Percentiles rank a stretch among this genome's conserved stretches.
Evolutionary conservation across 2,888 invertebrate genomes (phyloP).

Genomic region (Himalopsyche japonica): DNA sequence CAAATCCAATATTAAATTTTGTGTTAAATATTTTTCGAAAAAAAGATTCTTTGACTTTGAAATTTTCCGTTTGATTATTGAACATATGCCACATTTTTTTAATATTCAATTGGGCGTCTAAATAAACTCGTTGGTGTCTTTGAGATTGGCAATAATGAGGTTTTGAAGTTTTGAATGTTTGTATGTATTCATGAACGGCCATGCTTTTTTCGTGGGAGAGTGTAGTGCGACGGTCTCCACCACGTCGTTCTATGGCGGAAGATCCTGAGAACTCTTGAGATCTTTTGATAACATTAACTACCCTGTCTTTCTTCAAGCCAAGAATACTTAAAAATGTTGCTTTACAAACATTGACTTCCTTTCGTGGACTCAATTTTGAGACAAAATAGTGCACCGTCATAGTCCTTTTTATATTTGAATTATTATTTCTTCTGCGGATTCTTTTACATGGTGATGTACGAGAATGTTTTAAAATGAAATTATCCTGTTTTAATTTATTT

Average conservation of each 20-base stretch:
- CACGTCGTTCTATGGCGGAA: neutral
- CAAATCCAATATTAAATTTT: neutral
- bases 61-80: neutral
- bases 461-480: neutral
- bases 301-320: neutral
- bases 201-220: neutral
- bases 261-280: neutral
- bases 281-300: neutral
- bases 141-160: neutral
- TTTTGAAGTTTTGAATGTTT: neutral
- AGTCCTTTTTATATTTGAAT: neutral
- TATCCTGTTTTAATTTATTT: neutral
- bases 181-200: neutral
- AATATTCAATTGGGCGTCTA: neutral
- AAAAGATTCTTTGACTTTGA: neutral
- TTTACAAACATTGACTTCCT: neutral
- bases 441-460: neutral
- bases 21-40: neutral
- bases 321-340: neutral
- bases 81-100: neutral
- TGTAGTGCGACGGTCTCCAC: neutral
- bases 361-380: neutral
- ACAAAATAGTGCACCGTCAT: neutral
- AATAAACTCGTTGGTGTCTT: neutral
- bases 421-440: neutral